These are phyloP conservation scores for Strongylocentrotus purpuratus DNA, from an alignment of 35 echinoderm and acorn worm species.

Conservation along the genomic window DNA sequence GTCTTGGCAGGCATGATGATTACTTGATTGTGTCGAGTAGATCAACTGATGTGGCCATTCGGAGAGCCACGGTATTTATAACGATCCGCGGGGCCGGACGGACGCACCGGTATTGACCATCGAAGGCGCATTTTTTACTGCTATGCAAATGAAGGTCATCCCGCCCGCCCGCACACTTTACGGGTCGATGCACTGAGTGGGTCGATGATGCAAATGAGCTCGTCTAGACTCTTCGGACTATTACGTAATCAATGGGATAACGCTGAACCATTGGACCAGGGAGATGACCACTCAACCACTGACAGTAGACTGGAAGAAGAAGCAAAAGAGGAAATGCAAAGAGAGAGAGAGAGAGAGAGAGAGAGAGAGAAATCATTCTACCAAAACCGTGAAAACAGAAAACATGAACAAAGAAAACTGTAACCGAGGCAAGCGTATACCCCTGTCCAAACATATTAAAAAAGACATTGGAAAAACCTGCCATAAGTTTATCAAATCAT, in stretches of 20 bases:
- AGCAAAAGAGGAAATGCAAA: too few species aligned
- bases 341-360: too few species aligned
- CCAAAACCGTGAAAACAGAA: too few species aligned
- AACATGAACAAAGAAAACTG: too few species aligned
- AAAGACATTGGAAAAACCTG: too few species aligned
- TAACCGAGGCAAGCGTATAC: too few species aligned
- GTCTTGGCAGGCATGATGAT: slow-evolving; percentile 58
- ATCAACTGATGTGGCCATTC: not conserved
- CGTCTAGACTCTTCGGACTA: not conserved
- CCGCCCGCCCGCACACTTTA: too few species aligned
- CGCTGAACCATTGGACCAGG: not conserved
- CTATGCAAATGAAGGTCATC: slow-evolving; percentile 57
- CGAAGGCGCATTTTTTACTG: not conserved
- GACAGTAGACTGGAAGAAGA: not conserved
- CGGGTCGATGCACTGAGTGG: too few species aligned
- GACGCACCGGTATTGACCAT: not conserved
- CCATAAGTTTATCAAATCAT: too few species aligned
- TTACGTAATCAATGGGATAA: not conserved
- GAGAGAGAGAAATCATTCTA: too few species aligned
- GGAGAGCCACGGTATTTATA: slow-evolving; percentile 40
- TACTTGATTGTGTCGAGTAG: not conserved
- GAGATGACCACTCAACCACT: not conserved
- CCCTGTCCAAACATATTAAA: too few species aligned
- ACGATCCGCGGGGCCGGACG: slow-evolving; percentile 1
- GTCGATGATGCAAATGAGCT: not conserved